These are phyloP conservation scores for Philaethria dido DNA, from an alignment of 2,888 invertebrate species.

Conservation along the genomic window DNA sequence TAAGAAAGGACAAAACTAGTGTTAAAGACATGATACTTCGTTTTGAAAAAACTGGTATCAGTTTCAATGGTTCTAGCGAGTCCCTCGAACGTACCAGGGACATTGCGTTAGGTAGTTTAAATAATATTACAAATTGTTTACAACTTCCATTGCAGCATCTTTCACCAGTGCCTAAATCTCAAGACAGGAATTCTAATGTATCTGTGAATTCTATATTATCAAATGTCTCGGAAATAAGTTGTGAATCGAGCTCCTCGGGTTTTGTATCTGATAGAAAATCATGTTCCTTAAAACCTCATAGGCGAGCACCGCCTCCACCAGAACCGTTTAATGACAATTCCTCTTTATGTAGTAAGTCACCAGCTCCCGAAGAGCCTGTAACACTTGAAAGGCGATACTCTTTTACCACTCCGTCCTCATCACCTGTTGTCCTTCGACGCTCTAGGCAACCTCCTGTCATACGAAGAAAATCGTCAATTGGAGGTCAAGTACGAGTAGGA, in stretches of 20 bases:
- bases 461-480: constrained; percentile 69
- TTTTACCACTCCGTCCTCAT: constrained; percentile 67
- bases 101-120: constrained; percentile 65
- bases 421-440: constrained; percentile 68
- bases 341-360: constrained; percentile 61
- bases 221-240: constrained; percentile 75
- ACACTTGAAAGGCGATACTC: constrained; percentile 64
- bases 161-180: constrained; percentile 66
- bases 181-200: constrained; percentile 75
- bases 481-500: constrained; percentile 59
- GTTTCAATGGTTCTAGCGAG: constrained; percentile 65
- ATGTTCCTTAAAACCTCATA: constrained; percentile 62
- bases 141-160: constrained; percentile 71
- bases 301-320: constrained; percentile 79
- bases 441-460: constrained; percentile 75
- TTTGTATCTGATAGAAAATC: constrained; percentile 77
- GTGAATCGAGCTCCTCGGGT: constrained; percentile 79
- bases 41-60: constrained; percentile 68
- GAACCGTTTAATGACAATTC: constrained; percentile 66
- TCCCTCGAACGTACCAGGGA: constrained; percentile 68
- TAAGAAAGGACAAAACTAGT: constrained; percentile 67
- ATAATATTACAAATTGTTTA: constrained; percentile 72
- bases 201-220: constrained; percentile 81
- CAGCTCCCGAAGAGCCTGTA: constrained; percentile 53
- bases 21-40: constrained; percentile 77